These are phyloP conservation scores for Odontothrips loti DNA, from an alignment of 2,888 invertebrate genomes.

Conservation along the genomic window DNA sequence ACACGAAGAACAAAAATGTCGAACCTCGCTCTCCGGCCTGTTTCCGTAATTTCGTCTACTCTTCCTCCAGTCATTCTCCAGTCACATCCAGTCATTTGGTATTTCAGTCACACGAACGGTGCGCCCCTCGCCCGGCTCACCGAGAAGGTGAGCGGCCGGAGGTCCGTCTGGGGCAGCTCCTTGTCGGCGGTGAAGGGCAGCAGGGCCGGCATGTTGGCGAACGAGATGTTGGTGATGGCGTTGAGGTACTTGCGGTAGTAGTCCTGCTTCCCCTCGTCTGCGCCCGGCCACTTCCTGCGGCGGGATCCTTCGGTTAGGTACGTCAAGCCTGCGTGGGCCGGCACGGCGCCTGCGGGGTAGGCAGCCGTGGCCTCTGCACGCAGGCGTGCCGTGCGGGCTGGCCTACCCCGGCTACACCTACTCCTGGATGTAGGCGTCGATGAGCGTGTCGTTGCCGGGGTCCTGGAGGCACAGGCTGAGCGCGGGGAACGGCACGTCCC, in stretches of 20 bases:
- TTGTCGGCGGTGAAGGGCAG: neutral
- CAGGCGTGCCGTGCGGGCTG: neutral
- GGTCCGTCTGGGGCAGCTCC: neutral
- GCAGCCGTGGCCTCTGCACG: neutral
- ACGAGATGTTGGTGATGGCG: conserved; percentile 47
- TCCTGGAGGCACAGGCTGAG: conserved; percentile 61
- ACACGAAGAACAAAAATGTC: no score
- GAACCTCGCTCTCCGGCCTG: no score
- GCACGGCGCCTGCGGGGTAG: neutral
- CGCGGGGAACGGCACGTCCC: conserved; percentile 72
- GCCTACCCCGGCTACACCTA: conserved; percentile 38
- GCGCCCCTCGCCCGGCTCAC: no score
- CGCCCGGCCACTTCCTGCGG: conserved; percentile 38
- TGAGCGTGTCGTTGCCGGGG: conserved; percentile 52
- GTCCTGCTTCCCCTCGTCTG: conserved; percentile 34
- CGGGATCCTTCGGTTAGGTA: neutral
- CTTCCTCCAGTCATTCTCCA: no score
- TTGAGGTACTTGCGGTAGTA: conserved; percentile 44
- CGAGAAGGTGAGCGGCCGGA: neutral
- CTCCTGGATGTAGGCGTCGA: conserved; percentile 50
- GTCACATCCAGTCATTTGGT: no score
- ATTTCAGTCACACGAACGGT: no score
- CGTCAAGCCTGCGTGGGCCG: no score
- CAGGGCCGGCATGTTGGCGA: conserved; percentile 43
- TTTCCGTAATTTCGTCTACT: no score